phyloP scores from a whole-genome alignment of 2,113 vertebrate genomes.

The Bubo bubo region DNA sequence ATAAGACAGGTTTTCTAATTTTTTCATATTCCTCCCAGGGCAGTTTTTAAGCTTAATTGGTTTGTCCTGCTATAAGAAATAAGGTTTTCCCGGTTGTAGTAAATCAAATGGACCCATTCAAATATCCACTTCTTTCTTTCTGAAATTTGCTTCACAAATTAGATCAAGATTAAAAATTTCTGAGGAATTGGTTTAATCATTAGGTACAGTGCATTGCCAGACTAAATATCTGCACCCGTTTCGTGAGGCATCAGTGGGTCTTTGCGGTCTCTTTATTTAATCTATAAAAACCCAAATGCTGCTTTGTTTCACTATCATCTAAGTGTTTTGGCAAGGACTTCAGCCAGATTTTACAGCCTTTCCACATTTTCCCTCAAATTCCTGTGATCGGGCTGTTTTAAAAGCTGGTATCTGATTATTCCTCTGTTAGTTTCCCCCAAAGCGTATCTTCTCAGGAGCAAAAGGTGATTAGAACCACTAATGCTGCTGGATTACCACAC shows the following conservation, averaged over 20 bases:
- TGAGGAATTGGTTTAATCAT: neutral
- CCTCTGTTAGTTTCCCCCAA: neutral
- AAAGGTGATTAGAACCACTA: neutral
- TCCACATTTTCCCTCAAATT: neutral
- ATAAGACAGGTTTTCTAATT: neutral
- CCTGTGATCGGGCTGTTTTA: neutral
- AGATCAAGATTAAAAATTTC: neutral
- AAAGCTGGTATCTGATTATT: neutral
- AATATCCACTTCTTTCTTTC: neutral
- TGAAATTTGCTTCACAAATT: neutral
- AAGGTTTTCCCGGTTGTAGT: too few relatives aligned
- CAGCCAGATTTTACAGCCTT: neutral
- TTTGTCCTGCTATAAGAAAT: too few relatives aligned
- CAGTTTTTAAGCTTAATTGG: neutral
- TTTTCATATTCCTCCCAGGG: neutral
- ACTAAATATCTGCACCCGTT: neutral
- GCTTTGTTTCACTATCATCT: neutral
- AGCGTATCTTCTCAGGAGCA: neutral
- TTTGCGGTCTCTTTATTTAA: neutral
- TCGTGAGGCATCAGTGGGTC: neutral
- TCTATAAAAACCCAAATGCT: neutral
- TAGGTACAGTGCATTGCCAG: neutral
- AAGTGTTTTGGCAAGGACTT: conserved; percentile 7
- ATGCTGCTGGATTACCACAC: neutral
- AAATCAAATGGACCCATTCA: neutral